These are phyloP conservation scores for Tiliqua scincoides DNA, from an alignment of 2,113 vertebrate genomes.

Conservation along the genomic window DNA sequence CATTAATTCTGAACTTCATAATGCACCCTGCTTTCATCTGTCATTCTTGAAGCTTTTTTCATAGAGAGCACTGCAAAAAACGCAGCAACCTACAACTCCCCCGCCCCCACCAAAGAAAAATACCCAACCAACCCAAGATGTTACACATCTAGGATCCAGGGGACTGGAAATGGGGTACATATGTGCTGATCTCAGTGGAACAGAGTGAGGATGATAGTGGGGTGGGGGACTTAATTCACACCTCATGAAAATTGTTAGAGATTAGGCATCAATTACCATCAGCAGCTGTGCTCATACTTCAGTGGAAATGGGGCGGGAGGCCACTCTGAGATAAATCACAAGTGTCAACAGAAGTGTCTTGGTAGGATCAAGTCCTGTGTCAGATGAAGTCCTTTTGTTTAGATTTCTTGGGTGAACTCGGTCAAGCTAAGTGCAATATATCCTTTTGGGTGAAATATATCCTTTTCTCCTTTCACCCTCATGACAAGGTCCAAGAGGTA, in stretches of 20 bases:
- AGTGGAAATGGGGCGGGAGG: background rate
- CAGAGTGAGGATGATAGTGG: background rate
- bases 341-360: background rate
- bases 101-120: background rate
- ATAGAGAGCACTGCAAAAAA: background rate
- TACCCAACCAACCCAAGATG: background rate
- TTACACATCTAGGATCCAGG: background rate
- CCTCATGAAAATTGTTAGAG: slow-evolving; percentile 36
- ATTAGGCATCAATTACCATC: slow-evolving; percentile 29
- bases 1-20: background rate
- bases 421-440: background rate
- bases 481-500: background rate
- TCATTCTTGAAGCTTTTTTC: background rate
- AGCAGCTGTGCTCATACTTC: slow-evolving; percentile 9
- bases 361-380: background rate
- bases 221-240: slow-evolving; percentile 2
- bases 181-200: slow-evolving; percentile 16
- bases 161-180: background rate
- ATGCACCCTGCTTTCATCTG: background rate
- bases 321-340: background rate
- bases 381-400: background rate
- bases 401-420: background rate
- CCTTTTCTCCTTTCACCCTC: background rate
- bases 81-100: background rate
- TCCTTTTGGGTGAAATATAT: background rate